phyloP scores from a whole-genome alignment of 2,888 invertebrate genomes.

The Andrena marginata region DNA sequence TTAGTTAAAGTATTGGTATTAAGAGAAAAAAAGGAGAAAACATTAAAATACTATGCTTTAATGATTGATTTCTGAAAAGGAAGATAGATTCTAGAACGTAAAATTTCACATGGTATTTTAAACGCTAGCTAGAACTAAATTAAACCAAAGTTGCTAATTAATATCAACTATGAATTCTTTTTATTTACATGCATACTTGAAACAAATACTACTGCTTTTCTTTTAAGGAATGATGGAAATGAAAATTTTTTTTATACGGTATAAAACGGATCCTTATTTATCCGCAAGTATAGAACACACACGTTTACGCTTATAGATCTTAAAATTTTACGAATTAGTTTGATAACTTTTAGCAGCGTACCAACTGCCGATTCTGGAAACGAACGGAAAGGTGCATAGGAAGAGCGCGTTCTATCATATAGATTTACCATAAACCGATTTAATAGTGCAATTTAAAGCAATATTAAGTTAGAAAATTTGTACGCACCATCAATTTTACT shows the following conservation, averaged over 20 bases:
- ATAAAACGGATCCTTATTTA: conserved; percentile 19
- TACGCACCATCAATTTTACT: conserved; percentile 1
- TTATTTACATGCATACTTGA: conserved; percentile 42
- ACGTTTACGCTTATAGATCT: conserved; percentile 14
- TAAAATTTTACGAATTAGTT: conserved; percentile 22
- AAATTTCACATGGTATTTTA: conserved; percentile 1
- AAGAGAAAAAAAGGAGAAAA: conserved; percentile 3
- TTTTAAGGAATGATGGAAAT: conserved; percentile 5
- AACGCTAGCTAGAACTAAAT: conserved; percentile 2
- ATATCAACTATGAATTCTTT: conserved; percentile 10
- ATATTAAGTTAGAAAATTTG: conserved; percentile 5
- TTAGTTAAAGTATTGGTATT: conserved; percentile 18
- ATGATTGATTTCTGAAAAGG: neutral
- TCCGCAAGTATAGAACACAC: conserved; percentile 24
- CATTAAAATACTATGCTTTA: conserved; percentile 13
- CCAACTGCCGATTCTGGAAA: conserved; percentile 20
- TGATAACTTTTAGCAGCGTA: neutral
- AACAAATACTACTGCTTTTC: conserved; percentile 21
- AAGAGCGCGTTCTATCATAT: conserved; percentile 1
- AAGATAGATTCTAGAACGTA: conserved; percentile 12
- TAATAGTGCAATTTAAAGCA: conserved; percentile 9
- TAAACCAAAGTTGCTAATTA: conserved; percentile 27
- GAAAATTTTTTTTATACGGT: conserved; percentile 8
- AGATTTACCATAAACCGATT: conserved; percentile 24
- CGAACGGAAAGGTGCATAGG: neutral